phyloP scores from a whole-genome alignment of 2,888 invertebrate genomes.

The Helleia helle region DNA sequence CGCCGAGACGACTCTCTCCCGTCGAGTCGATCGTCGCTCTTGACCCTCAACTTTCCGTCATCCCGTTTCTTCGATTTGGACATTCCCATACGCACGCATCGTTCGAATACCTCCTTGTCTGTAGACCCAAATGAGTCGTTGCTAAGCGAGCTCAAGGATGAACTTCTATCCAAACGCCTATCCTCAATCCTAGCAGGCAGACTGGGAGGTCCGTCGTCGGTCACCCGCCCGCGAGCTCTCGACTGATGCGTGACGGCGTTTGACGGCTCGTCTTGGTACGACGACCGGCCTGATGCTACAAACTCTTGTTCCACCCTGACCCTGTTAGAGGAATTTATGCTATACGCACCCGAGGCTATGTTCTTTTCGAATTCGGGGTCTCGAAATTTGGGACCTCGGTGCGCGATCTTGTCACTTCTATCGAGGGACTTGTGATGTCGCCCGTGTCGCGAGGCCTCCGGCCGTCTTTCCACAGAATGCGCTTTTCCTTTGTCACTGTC shows the following conservation, averaged over 20 bases:
- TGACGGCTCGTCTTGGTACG: constrained; percentile 28
- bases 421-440: constrained; percentile 40
- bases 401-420: constrained; percentile 35
- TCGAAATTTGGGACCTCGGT: constrained; percentile 25
- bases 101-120: constrained; percentile 79
- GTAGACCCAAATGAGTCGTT: constrained; percentile 76
- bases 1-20: constrained; percentile 21
- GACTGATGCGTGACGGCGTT: constrained; percentile 21
- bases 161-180: constrained; percentile 29
- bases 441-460: constrained; percentile 25
- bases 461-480: constrained; percentile 42
- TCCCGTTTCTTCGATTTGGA: constrained; percentile 32
- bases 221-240: constrained; percentile 22
- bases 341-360: constrained; percentile 32
- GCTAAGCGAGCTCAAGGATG: constrained; percentile 54
- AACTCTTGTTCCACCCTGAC: constrained; percentile 26
- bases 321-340: constrained; percentile 23
- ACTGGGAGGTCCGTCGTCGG: constrained; percentile 36
- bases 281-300: constrained; percentile 19
- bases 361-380: constrained; percentile 41
- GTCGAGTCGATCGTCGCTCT: constrained; percentile 38
- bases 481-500: constrained; percentile 35
- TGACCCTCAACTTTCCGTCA: constrained; percentile 27
- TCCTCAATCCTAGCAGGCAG: constrained; percentile 35
- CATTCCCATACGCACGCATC: constrained; percentile 86